Evolutionary conservation across 2,113 vertebrate genomes (phyloP).

Genomic region (Channa maculata): DNA sequence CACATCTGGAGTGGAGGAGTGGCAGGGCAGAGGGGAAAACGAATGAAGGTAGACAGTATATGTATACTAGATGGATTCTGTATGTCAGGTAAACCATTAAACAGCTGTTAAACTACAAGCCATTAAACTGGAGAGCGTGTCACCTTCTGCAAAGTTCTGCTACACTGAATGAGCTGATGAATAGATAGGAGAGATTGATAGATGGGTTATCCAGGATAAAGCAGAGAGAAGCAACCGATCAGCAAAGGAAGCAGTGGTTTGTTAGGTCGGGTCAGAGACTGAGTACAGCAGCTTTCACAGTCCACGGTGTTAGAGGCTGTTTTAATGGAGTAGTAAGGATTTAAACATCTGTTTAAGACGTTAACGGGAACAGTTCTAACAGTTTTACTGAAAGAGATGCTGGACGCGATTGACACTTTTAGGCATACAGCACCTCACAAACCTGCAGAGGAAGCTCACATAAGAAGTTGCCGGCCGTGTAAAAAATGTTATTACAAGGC

Average conservation of each 20-base stretch:
- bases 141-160: slow-evolving; percentile 50
- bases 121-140: slow-evolving; percentile 60
- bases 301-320: slow-evolving; percentile 11
- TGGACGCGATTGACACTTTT: slow-evolving; percentile 3
- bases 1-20: slow-evolving; percentile 54
- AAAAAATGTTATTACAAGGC: not conserved
- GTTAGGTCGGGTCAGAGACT: slow-evolving; percentile 21
- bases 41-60: slow-evolving; percentile 46
- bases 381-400: slow-evolving; percentile 22
- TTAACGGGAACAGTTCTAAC: slow-evolving; percentile 34
- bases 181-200: slow-evolving; percentile 54
- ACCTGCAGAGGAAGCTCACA: not conserved
- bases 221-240: slow-evolving; percentile 21
- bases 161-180: slow-evolving; percentile 42
- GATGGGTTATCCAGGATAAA: slow-evolving; percentile 30
- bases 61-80: slow-evolving; percentile 50
- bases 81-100: slow-evolving; percentile 65
- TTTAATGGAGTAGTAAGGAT: slow-evolving; percentile 43
- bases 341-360: slow-evolving; percentile 37
- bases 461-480: slow-evolving; percentile 5
- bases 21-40: slow-evolving; percentile 47
- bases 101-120: slow-evolving; percentile 54
- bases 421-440: not conserved
- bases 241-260: not conserved
- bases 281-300: slow-evolving; percentile 29